phyloP scores from a whole-genome alignment of 2,113 vertebrate species.

The Thamnophis sirtalis region DNA sequence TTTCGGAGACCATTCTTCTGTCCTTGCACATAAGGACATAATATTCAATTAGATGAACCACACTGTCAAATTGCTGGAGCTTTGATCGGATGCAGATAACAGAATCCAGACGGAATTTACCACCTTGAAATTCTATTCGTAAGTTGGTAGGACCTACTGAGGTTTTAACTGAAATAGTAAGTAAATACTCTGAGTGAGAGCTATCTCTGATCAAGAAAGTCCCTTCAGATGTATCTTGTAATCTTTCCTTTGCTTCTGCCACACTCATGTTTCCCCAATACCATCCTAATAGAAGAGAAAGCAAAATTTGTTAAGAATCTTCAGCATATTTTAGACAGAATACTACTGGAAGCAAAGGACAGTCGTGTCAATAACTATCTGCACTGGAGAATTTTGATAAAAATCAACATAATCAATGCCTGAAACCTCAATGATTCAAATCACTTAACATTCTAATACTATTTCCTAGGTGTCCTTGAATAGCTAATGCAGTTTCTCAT shows the following conservation, averaged over 20 bases:
- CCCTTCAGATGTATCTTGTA: constrained; percentile 86
- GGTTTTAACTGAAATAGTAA: constrained; percentile 95
- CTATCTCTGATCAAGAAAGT: constrained; percentile 94
- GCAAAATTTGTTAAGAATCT: constrained; percentile 7
- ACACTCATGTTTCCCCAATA: constrained; percentile 95
- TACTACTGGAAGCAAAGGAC: neutral
- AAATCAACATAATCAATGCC: neutral
- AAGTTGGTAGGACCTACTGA: constrained; percentile 93
- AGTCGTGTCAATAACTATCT: neutral
- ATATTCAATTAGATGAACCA: constrained; percentile 93
- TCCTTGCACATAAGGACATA: constrained; percentile 88
- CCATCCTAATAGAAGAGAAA: constrained; percentile 79
- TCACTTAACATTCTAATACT: neutral
- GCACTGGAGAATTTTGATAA: neutral
- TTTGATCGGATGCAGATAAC: constrained; percentile 89
- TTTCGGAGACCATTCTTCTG: constrained; percentile 62
- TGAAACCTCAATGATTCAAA: neutral
- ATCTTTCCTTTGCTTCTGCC: constrained; percentile 89
- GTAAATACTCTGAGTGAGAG: constrained; percentile 89
- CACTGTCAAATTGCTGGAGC: constrained; percentile 92
- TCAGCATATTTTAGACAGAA: neutral
- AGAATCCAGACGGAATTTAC: constrained; percentile 95
- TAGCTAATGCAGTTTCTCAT: neutral
- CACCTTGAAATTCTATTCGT: constrained; percentile 89
- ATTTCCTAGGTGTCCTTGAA: neutral